These are phyloP conservation scores for Tetragnatha montana DNA, from an alignment of 2,888 invertebrate genomes.

Conservation along the genomic window DNA sequence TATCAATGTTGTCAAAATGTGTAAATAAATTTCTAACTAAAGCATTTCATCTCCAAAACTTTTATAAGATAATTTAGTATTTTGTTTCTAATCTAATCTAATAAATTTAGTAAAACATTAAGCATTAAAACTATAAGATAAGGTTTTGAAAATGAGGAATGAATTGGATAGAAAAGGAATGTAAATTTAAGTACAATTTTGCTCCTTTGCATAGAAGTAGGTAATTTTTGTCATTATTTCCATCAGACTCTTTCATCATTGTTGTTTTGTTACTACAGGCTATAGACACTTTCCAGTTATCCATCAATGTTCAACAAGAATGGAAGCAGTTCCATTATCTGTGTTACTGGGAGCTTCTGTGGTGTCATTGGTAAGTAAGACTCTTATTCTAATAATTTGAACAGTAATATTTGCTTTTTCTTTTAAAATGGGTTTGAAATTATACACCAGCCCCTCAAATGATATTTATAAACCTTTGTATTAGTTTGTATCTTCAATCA, in stretches of 20 bases:
- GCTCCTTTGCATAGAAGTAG: background rate
- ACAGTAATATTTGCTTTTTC: too few species aligned
- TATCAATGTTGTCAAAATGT: too few species aligned
- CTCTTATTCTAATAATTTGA: background rate
- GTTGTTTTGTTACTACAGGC: conserved; percentile 48
- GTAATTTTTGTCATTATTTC: background rate
- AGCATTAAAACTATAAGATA: background rate
- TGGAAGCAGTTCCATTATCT: conserved; percentile 96
- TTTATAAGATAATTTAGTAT: too few species aligned
- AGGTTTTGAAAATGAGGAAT: background rate
- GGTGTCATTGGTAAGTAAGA: conserved; percentile 85
- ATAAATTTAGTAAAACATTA: background rate
- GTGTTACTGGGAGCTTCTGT: conserved; percentile 95
- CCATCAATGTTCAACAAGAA: conserved; percentile 77
- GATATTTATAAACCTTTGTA: too few species aligned
- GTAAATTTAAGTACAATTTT: background rate
- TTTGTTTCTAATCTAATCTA: background rate
- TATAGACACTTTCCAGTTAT: conserved; percentile 64
- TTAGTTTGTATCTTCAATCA: too few species aligned
- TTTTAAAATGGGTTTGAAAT: too few species aligned
- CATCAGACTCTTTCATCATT: background rate
- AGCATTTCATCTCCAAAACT: too few species aligned
- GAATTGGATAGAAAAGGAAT: too few species aligned
- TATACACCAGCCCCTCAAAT: too few species aligned
- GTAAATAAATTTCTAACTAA: too few species aligned